These are phyloP conservation scores for Dynastes tityus DNA, from an alignment of 2,888 invertebrate species.

Conservation along the genomic window DNA sequence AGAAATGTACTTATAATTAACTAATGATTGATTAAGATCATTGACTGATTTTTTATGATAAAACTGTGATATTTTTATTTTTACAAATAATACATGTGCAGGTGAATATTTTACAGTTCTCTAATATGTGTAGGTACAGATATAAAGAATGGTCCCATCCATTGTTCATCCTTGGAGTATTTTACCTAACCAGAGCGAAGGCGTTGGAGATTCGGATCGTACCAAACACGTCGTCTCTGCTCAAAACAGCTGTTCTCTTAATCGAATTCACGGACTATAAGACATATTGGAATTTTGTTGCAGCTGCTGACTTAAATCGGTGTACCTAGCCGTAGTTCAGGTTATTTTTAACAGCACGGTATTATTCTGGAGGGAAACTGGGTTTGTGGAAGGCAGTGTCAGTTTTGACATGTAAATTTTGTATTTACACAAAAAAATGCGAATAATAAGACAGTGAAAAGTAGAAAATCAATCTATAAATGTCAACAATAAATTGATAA, in stretches of 20 bases:
- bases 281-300: conserved; percentile 40
- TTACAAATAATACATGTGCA: no score
- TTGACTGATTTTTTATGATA: no score
- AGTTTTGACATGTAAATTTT: no score
- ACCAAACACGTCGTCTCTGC: conserved; percentile 2
- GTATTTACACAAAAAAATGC: no score
- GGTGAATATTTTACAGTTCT: no score
- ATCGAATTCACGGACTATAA: conserved; percentile 28
- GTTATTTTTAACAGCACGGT: conserved; percentile 10
- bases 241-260: conserved; percentile 42
- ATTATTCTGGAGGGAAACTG: conserved; percentile 23
- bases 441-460: no score
- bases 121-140: no score
- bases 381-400: not conserved
- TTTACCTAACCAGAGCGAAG: conserved; percentile 33
- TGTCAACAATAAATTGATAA: no score
- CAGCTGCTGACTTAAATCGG: conserved; percentile 37
- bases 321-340: not conserved
- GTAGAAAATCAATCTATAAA: no score
- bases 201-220: conserved; percentile 6
- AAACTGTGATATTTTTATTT: no score
- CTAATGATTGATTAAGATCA: no score
- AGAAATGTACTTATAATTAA: no score
- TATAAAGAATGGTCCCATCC: not conserved
- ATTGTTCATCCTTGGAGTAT: conserved; percentile 2